Base-by-base conservation (phyloP, 2,888 invertebrate species). In the Epinotia bilunana region DNA sequence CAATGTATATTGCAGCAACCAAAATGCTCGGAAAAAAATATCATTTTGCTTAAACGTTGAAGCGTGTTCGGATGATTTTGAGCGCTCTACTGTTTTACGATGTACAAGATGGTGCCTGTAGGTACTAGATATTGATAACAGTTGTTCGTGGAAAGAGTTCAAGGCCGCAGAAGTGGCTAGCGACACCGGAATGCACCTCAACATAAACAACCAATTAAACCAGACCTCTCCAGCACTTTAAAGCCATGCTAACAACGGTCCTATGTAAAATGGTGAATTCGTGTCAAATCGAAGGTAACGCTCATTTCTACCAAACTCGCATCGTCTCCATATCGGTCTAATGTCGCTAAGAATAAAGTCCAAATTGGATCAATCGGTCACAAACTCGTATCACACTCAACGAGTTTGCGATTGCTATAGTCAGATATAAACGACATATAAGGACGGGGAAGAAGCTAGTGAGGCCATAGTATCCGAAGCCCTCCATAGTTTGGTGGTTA, bases 141-240 rank as follows among this genome's bases (percentile, higher is more conserved):
- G 60, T 73, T 53, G 23, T 73, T 73, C 61, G 60, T 61, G 9
- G 60, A 33, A 53, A 62, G 43, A 73, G 61, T 61, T 73, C 73
- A 73, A 68, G 73, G 73, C 28, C 39, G n/a, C 20, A 20, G 65
- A 49, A 49, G 65, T 53, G 65, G 20, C 20, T 13, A 13, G 65
- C 49, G 49, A 67, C 60, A 73, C 20, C 60, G 53, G n/a, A 39
- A 53, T 61, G 23, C 53, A 53, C 73, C 60, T 33, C 67, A 39
- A 61, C 67, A 60, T 49, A 43, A n/a, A 13, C 6, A 12, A 33
- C 64, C 57, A 64, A 33, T 11, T 13, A 28, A 49, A 64, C 58
- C 18, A 58, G 46, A 49, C 12, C 64, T 13, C 18, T 72, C 2
- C 11, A 62, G 9, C 7, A 20, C 23, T 57, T 13, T 20, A 13